phyloP scores from a whole-genome alignment of 1,140 invertebrate species.

The Orius insidiosus region DNA sequence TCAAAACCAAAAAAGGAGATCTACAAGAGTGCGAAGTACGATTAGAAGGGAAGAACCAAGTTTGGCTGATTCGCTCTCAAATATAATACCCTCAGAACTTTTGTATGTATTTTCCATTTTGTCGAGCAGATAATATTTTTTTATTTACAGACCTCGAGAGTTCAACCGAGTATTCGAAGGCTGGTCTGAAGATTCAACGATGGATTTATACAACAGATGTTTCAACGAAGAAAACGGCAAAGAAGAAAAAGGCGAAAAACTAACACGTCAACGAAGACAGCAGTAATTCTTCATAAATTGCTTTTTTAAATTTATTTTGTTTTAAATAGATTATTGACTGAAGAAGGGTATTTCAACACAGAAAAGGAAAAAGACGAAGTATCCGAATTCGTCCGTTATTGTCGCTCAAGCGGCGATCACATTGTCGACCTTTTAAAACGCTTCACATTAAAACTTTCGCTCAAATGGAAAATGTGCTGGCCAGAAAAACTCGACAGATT shows the following conservation, averaged over 20 bases:
- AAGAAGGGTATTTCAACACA: conserved; percentile 41
- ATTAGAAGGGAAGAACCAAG: conserved; percentile 39
- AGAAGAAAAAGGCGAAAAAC: conserved; percentile 17
- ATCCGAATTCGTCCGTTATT: conserved; percentile 35
- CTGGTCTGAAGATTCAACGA: conserved; percentile 35
- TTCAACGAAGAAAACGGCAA: conserved; percentile 30
- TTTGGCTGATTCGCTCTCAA: conserved; percentile 41
- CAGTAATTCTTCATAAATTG: conserved; percentile 13
- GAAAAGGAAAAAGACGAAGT: conserved; percentile 44
- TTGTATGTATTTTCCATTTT: conserved; percentile 26
- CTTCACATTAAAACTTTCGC: conserved; percentile 35
- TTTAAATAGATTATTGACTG: conserved; percentile 14
- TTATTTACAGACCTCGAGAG: conserved; percentile 13
- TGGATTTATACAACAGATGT: conserved; percentile 43
- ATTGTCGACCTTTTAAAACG: conserved; percentile 43
- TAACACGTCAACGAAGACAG: conserved; percentile 23
- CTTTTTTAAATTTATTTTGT: conserved; percentile 1
- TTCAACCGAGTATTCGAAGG: conserved; percentile 16
- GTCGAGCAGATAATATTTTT: conserved; percentile 24
- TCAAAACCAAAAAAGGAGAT: conserved; percentile 44
- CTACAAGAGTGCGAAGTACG: conserved; percentile 38
- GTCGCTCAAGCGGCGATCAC: conserved; percentile 30
- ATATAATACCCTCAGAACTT: conserved; percentile 37
- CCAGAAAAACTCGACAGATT: conserved; percentile 36
- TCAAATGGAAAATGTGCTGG: conserved; percentile 44